Conservation (phyloP, 2,113 vertebrate species). For the Notarius lentiginosus region DNA sequence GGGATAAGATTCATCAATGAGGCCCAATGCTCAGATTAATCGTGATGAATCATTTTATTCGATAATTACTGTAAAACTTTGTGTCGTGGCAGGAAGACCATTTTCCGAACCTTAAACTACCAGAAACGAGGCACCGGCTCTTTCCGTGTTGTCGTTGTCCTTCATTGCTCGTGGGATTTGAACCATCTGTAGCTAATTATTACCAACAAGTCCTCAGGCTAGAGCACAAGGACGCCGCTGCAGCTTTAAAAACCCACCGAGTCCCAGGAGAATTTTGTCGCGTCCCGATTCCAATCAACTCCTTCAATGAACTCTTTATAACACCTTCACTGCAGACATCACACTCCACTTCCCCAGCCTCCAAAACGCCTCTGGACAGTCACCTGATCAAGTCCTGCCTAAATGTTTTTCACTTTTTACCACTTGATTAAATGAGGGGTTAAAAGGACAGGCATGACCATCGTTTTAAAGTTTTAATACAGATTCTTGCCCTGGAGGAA, state of each 20-base stretch:
- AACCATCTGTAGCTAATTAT: constrained; percentile 37
- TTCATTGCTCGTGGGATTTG: constrained; percentile 32
- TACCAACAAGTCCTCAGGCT: constrained; percentile 15
- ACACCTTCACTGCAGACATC: constrained; percentile 14
- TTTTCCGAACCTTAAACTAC: background rate
- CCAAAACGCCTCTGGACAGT: background rate
- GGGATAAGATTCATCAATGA: background rate
- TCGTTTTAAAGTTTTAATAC: constrained; percentile 2
- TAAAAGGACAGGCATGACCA: background rate
- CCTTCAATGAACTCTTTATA: constrained; percentile 23
- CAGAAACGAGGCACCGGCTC: background rate
- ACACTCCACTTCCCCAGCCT: constrained; percentile 19
- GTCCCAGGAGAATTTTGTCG: background rate
- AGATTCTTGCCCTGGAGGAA: background rate
- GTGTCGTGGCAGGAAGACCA: background rate
- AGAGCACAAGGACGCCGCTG: constrained; percentile 1
- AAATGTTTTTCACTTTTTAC: background rate
- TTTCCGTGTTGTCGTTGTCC: constrained; percentile 21
- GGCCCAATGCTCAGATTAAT: background rate
- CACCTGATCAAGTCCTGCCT: background rate
- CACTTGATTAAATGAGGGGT: background rate
- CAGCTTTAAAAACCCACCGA: constrained; percentile 39
- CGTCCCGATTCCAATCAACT: constrained; percentile 27
- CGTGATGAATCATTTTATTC: background rate
- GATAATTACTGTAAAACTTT: background rate